Conservation (phyloP, 1,140 invertebrate species). For the Oncopodura yosiiana region DNA sequence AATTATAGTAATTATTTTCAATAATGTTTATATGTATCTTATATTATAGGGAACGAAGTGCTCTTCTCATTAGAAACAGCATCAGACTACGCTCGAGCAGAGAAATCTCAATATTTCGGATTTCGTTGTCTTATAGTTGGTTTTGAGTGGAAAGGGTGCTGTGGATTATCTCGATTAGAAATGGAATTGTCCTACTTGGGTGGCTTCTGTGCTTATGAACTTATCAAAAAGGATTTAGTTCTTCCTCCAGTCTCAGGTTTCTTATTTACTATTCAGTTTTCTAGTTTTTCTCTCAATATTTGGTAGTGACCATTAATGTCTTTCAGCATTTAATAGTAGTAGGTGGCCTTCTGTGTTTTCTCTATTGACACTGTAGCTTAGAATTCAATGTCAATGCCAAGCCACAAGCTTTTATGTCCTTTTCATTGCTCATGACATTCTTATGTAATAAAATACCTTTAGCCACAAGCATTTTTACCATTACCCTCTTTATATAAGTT, state of each 20-base stretch:
- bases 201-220: constrained; percentile 76
- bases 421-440: too few relatives aligned
- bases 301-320: too few relatives aligned
- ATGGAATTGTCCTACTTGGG: constrained; percentile 83
- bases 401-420: too few relatives aligned
- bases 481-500: too few relatives aligned
- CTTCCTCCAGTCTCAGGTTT: constrained; percentile 56
- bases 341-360: too few relatives aligned
- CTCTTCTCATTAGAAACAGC: constrained; percentile 91
- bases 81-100: constrained; percentile 88
- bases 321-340: too few relatives aligned
- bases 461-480: too few relatives aligned
- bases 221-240: constrained; percentile 74
- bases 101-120: constrained; percentile 70
- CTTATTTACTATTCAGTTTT: constrained; percentile 35
- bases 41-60: constrained; percentile 69
- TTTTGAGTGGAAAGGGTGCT: constrained; percentile 69
- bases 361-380: too few relatives aligned
- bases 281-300: too few relatives aligned
- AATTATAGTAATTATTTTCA: not conserved
- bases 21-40: constrained; percentile 31
- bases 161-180: constrained; percentile 63
- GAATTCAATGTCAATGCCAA: too few relatives aligned
- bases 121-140: constrained; percentile 87
- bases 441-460: too few relatives aligned